Evolutionary conservation across 2,113 vertebrate species (phyloP).

Genomic region (Pampusana beccarii): DNA sequence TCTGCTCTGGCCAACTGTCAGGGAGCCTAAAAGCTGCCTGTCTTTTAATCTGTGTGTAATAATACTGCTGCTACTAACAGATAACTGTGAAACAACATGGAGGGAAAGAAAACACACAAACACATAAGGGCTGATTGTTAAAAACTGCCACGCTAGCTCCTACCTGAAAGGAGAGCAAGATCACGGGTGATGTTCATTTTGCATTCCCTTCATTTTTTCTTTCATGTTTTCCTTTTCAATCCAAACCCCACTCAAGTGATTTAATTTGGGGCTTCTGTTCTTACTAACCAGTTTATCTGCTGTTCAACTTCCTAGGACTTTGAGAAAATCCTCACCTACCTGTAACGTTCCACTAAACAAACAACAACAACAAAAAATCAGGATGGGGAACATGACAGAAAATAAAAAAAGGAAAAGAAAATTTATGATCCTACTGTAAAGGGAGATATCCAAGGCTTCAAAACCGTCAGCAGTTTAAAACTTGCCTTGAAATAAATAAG

Average conservation of each 20-base stretch:
- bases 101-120: constrained; percentile 42
- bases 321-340: not conserved
- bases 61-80: constrained; percentile 67
- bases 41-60: constrained; percentile 68
- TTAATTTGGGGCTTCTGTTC: not conserved
- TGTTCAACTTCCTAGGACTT: not conserved
- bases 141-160: constrained; percentile 1
- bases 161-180: constrained; percentile 24
- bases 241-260: not conserved
- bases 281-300: not conserved
- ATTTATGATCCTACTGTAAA: not conserved
- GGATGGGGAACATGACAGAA: not conserved
- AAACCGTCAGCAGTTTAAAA: not conserved
- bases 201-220: not conserved
- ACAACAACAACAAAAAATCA: not conserved
- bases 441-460: not conserved
- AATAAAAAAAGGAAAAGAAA: not conserved
- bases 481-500: not conserved
- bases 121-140: constrained; percentile 12
- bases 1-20: constrained; percentile 70
- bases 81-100: constrained; percentile 61
- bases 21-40: constrained; percentile 61
- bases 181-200: not conserved
- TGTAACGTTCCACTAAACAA: not conserved
- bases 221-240: not conserved